Base-by-base conservation (phyloP, 1,140 invertebrate genomes). In the Apolygus lucorum region DNA sequence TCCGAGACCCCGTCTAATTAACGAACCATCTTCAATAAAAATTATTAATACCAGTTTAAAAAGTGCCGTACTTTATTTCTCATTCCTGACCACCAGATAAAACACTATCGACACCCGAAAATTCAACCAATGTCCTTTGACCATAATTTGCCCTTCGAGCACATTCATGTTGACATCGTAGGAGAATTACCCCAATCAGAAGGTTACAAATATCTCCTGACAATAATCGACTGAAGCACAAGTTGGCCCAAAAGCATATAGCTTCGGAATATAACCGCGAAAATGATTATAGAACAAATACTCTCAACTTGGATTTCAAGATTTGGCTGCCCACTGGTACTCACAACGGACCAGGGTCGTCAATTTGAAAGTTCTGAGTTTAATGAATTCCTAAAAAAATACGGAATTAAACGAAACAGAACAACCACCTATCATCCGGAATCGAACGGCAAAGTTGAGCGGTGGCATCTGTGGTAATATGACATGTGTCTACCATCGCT, bases 381-480 rank as follows among this genome's bases (percentile, higher is more conserved):
- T 2, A 28, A 34, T 49, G 11, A 63, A n/a, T 49, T 73, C 1
- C 17, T 52, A 0, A 70, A 70, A 26, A 17, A 52, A 0, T 42
- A 73, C n/a, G 49, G 69, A 49, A 68, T 74, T 14, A 17, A 68
- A 24, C 22, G 66, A 14, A 21, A 52, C 0, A 42, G 64, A 21
- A 74, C 72, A 0, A 73, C 76, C 26, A 70, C 78, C 21, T 78
- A 79, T 64, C 77, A 79, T 65, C 78, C 79, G 11, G 66, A 69
- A 22, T 72, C 76, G 27, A 80, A 81, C 66, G 79, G 79, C 0
- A 66, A 77, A 28, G 71, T 78, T 0, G 76, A 81, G 63, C 69
- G 76, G 0, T 73, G 75, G n/a, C 80, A n/a, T n/a, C n/a, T n/a
- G n/a, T n/a, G n/a, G n/a, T n/a, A n/a, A n/a, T n/a, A n/a, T n/a